Evolutionary conservation across 1,140 invertebrate species (phyloP).

Genomic region (Diploscapter pachys): DNA sequence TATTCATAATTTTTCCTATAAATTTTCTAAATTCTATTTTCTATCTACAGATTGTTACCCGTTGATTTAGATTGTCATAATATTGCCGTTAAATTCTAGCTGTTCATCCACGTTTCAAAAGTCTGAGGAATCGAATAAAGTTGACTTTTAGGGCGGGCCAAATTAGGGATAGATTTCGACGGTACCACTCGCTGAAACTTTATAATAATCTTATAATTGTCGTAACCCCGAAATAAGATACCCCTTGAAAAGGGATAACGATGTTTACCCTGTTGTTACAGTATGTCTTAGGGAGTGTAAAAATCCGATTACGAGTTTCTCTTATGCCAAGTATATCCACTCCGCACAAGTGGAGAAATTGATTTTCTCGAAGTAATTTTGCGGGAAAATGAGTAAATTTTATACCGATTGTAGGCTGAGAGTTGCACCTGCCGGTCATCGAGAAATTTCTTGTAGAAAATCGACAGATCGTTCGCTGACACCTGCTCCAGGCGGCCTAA

Average conservation of each 20-base stretch:
- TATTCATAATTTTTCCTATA: no score
- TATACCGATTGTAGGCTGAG: slow-evolving; percentile 47
- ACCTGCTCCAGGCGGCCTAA: slow-evolving; percentile 46
- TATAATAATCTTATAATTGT: background rate
- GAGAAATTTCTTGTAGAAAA: slow-evolving; percentile 50
- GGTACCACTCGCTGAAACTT: slow-evolving; percentile 53
- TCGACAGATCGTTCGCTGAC: slow-evolving; percentile 50
- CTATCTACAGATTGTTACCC: no score
- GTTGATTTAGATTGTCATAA: no score
- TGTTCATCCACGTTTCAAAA: background rate
- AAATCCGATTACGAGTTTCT: background rate
- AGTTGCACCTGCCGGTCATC: slow-evolving; percentile 39
- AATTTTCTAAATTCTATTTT: no score
- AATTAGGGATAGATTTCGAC: slow-evolving; percentile 46
- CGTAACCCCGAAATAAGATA: no score
- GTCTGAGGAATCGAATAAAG: slow-evolving; percentile 39
- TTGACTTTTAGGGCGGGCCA: slow-evolving; percentile 52
- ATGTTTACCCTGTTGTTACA: background rate
- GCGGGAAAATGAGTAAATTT: background rate
- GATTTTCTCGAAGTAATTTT: background rate
- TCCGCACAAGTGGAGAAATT: no score
- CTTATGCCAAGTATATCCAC: background rate
- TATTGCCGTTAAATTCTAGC: no score
- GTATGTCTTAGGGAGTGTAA: background rate
- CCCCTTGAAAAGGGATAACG: no score